Evolutionary conservation across 2,113 vertebrate genomes (phyloP), one percentile per base, ranked within the genome.

Genomic region (Nyctibius bracteatus): DNA sequence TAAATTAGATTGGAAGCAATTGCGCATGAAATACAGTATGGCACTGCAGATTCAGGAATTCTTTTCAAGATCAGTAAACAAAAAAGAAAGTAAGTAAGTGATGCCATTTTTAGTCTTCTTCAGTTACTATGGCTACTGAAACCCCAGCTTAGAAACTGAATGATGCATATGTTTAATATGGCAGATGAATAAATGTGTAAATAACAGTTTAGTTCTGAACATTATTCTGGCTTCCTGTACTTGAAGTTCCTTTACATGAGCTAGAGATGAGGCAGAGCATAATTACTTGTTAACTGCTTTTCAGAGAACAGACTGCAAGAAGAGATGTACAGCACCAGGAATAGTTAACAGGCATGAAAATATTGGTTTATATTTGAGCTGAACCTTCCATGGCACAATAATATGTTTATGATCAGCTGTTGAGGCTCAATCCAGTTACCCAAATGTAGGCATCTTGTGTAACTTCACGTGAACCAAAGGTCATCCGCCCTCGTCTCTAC

Each of bases 111-210:
- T 88, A 79, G 35, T n/a, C 31, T 68, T 79, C 58, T 89, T 88
- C 62, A 78, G 94, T 96, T 96, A n/a, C n/a, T 86, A 95, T 74
- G 92, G 71, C 80, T 96, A 97, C 94, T 80, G 65, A 95, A 96
- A 92, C 72, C 41, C 43, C 83, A 84, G 57, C 44, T 86, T 86
- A 88, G 75, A 93, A 93, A 82, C 44, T 8, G 65, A 88, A 51
- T 63, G 79, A 93, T 88, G 63, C 47, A 27, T 51, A 49, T 57
- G 37, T 88, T 94, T 92, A 74, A 83, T 35, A 66, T 63, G 59
- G 55, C 57, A 66, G 63, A 78, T 28, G 27, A 78, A 54, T 71
- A 83, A 55, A 90, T 49, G 39, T 73, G 41, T 79, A 93, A 95
- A 90, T 86, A 84, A 74, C 57, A 59, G 43, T 57, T 68, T 72